Conservation (phyloP, 2,797 vertebrate species). For the Etheostoma perlongum region DNA sequence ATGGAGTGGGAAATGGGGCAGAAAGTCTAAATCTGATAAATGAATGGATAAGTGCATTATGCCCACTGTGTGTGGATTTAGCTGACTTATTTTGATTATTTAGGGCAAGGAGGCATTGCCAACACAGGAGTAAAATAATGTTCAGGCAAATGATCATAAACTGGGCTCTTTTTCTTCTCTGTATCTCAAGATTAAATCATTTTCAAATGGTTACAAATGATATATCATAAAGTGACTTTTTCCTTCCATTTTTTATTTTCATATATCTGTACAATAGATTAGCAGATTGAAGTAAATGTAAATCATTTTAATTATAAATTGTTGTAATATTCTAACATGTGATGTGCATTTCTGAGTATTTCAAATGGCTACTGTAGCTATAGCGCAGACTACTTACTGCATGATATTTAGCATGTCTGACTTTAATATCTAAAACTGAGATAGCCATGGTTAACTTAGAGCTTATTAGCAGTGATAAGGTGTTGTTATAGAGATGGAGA, state of each 20-base stretch:
- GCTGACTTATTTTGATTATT: constrained; percentile 53
- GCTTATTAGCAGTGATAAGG: constrained; percentile 90
- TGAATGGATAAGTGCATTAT: constrained; percentile 79
- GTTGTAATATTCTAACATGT: constrained; percentile 49
- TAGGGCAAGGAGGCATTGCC: constrained; percentile 24
- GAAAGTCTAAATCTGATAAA: constrained; percentile 95
- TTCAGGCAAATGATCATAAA: constrained; percentile 52
- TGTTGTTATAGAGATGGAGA: constrained; percentile 80
- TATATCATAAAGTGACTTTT: constrained; percentile 27
- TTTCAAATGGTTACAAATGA: constrained; percentile 42
- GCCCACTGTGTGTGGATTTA: constrained; percentile 58
- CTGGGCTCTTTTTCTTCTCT: constrained; percentile 26
- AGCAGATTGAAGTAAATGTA: constrained; percentile 26
- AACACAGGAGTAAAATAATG: constrained; percentile 42
- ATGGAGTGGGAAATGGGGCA: constrained; percentile 81
- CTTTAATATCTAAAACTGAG: constrained; percentile 59
- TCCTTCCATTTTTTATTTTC: constrained; percentile 15
- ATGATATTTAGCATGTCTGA: constrained; percentile 74
- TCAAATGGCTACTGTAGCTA: constrained; percentile 46
- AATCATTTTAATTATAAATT: constrained; percentile 26
- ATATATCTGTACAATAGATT: constrained; percentile 31
- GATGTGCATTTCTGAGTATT: constrained; percentile 54
- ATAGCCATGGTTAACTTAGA: constrained; percentile 82
- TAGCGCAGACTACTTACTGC: constrained; percentile 68
- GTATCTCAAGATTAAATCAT: constrained; percentile 18